Evolutionary conservation across 2,113 vertebrate genomes (phyloP).

Genomic region (Pomatostomus ruficeps): DNA sequence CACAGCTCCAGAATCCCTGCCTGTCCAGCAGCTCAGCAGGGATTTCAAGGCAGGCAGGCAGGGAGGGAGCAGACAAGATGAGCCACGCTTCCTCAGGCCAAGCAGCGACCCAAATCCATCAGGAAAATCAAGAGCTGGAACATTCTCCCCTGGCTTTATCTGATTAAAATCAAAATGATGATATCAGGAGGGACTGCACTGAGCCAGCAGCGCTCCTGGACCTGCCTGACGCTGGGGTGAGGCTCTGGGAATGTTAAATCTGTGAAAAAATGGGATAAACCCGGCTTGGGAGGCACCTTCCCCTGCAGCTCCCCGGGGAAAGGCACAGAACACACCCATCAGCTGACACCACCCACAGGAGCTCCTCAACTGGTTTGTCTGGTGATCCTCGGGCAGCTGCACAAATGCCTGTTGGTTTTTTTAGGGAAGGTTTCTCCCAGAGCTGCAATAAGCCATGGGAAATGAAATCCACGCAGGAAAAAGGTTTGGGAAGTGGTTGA

Average conservation of each 20-base stretch:
- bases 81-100: background rate
- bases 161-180: background rate
- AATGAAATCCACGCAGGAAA: background rate
- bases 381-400: background rate
- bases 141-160: rapidly evolving
- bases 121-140: background rate
- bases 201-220: background rate
- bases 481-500: background rate
- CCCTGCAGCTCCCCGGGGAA: background rate
- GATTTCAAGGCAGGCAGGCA: background rate
- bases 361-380: background rate
- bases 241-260: background rate
- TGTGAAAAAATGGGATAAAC: background rate
- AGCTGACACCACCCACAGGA: background rate
- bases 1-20: background rate
- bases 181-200: background rate
- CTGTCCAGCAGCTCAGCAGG: background rate
- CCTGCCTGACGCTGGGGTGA: background rate
- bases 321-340: background rate
- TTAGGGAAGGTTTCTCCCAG: background rate
- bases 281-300: background rate
- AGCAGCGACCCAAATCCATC: background rate
- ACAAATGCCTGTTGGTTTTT: background rate
- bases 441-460: background rate
- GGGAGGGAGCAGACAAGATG: background rate